Conservation (phyloP, 2,888 invertebrate species). For the Trissonchulus latispiculum region DNA sequence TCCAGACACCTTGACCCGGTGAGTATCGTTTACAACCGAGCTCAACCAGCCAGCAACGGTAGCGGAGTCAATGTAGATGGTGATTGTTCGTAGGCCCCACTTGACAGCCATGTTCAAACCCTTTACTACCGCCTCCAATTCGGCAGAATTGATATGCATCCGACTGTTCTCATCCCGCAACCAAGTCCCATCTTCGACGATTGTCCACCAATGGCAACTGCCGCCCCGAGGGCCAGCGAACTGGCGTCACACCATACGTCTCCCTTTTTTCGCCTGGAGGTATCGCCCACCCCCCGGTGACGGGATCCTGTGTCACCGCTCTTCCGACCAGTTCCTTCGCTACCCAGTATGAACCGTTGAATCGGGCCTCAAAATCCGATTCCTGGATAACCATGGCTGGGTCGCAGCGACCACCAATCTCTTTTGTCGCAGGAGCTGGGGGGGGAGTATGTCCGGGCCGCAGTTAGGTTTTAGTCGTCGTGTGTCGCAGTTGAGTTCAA, state of each 20-base stretch:
- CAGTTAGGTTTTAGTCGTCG: background rate
- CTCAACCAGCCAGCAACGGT: constrained; percentile 12
- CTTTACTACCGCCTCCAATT: constrained; percentile 11
- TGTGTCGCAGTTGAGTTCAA: background rate
- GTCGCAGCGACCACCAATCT: background rate
- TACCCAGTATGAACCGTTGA: background rate
- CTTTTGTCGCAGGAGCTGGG: background rate
- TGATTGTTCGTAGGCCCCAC: background rate
- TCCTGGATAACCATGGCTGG: background rate
- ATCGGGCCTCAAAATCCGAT: background rate
- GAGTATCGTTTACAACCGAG: background rate
- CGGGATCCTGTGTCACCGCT: constrained; percentile 7
- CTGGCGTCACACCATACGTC: constrained; percentile 15
- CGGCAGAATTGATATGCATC: constrained; percentile 13
- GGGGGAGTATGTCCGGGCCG: background rate
- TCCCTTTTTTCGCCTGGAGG: background rate
- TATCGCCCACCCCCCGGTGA: constrained; percentile 1
- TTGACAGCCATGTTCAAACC: constrained; percentile 13
- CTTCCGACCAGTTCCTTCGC: background rate
- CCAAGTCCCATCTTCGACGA: constrained; percentile 12
- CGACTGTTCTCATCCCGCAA: constrained; percentile 2
- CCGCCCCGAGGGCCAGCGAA: background rate
- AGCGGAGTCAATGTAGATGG: background rate
- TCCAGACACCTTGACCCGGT: background rate
- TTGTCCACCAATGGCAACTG: constrained; percentile 1